These are phyloP conservation scores for Poecilia wingei DNA, from an alignment of 2,797 vertebrate genomes.

Conservation along the genomic window DNA sequence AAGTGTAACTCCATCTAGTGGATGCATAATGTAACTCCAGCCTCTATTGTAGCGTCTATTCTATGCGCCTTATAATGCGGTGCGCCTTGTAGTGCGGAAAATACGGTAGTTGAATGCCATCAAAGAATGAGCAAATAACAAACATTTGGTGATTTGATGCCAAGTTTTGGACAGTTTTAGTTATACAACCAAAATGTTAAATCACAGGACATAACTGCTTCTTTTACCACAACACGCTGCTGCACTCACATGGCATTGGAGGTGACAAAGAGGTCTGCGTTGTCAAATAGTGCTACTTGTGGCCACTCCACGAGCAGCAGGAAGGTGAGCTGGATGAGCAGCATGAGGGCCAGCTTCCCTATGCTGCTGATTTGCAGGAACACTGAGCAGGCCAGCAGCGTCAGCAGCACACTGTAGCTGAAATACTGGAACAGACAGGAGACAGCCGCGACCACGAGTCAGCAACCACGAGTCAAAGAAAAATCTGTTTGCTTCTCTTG, in stretches of 20 bases:
- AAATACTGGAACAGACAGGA: slow-evolving; percentile 85
- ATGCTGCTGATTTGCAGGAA: slow-evolving; percentile 98
- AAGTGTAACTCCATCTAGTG: too few relatives aligned
- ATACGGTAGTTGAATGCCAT: background rate
- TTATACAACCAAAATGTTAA: background rate
- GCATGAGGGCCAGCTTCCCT: slow-evolving; percentile 92
- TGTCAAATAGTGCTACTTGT: slow-evolving; percentile 90
- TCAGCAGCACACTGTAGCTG: slow-evolving; percentile 91
- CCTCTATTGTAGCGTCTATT: too few relatives aligned
- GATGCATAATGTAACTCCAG: too few relatives aligned
- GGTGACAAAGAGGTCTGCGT: slow-evolving; percentile 91
- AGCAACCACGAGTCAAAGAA: slow-evolving; percentile 27
- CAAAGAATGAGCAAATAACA: background rate
- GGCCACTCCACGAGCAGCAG: slow-evolving; percentile 92
- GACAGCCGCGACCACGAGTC: slow-evolving; percentile 19
- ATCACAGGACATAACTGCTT: background rate
- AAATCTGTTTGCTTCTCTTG: slow-evolving; percentile 4
- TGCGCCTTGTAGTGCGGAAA: too few relatives aligned
- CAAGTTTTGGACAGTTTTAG: background rate
- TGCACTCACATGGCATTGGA: slow-evolving; percentile 91
- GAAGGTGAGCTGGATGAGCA: slow-evolving; percentile 89
- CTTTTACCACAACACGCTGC: background rate
- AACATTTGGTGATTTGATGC: background rate
- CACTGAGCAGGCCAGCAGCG: slow-evolving; percentile 93
- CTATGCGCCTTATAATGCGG: too few relatives aligned